phyloP scores from a whole-genome alignment of 2,888 invertebrate species.

The Andrena trimmerana region DNA sequence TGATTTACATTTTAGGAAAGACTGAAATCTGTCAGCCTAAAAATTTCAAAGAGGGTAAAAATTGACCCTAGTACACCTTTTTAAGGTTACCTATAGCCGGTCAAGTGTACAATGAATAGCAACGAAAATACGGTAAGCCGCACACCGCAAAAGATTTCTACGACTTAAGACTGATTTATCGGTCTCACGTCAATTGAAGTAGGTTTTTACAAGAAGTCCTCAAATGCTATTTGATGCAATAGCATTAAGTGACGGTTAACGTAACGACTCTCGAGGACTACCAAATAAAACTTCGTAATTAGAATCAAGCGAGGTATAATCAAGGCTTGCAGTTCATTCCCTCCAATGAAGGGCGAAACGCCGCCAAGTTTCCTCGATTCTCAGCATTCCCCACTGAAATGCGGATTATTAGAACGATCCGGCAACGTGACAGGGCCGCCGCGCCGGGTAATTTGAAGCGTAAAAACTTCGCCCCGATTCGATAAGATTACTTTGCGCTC shows the following conservation, averaged over 20 bases:
- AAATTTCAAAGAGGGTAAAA: no score
- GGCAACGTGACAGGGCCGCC: no score
- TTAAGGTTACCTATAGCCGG: no score
- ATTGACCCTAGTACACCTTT: no score
- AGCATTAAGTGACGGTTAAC: slow-evolving; percentile 64
- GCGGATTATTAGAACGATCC: neutral
- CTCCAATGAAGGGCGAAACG: slow-evolving; percentile 15
- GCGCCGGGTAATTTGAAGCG: neutral
- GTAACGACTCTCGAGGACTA: slow-evolving; percentile 55
- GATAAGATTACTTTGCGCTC: neutral
- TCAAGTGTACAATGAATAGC: no score
- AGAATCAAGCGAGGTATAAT: slow-evolving; percentile 53
- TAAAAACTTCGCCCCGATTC: neutral
- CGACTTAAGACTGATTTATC: slow-evolving; percentile 40
- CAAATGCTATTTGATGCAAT: slow-evolving; percentile 60
- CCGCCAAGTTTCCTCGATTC: neutral
- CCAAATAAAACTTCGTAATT: slow-evolving; percentile 63
- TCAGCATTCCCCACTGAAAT: neutral
- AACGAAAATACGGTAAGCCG: neutral
- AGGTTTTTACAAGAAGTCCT: slow-evolving; percentile 61
- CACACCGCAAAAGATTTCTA: neutral
- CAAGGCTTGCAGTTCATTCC: slow-evolving; percentile 47
- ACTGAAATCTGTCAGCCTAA: no score
- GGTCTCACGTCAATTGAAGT: slow-evolving; percentile 65
- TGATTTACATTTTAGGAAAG: no score